Evolutionary conservation across 92 coral and sea anemone genomes (phyloP), one percentile per base, ranked within the genome.

Genomic region (Heteractis magnifica): DNA sequence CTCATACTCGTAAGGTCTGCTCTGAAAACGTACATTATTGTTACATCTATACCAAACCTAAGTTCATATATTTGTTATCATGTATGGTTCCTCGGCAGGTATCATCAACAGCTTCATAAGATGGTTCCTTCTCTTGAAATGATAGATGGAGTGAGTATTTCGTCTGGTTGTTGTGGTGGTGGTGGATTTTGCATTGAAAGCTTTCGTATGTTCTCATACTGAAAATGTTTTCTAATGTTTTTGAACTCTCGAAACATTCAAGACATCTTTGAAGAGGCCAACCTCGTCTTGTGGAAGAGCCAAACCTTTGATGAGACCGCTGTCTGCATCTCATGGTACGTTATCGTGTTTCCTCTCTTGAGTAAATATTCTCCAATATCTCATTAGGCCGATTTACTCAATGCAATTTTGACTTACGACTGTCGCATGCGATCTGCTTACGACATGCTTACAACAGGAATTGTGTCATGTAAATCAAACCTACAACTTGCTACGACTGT

Each of bases 301-400:
- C 6, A 98, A 90, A 11, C 98, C 98, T 10, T 90, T 92, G 11
- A 95, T 95, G 98, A 88, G 98, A 56, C 98, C 98, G 9, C 86
- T 95, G 79, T 86, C 98, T 8, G 94, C 95, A 12, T 90, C 91
- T 56, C 98, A 95, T 49, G 90, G 97, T 93, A 84, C 8, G 49
- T 10, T 59, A 75, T 10, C 1, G 20, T 48, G 8, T 71, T 71
- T 9, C 16, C 20, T 18, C 5, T 65, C 2, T 65, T 12, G 0
- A 53, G 4, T 53, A 53, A 34, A 34, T 2, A 34, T 34, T 34
- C 44, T 34, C 44, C 44, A 34, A 34, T 34, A 34, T 0, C 44
- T 2, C 44, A 34, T 34, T 34, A 34, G 44, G 44, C 44, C 44
- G 44, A 34, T 34, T 34, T 34, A 34, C 44, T 34, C 44, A 34